Conservation (phyloP, 1,140 invertebrate species). For the Drosophila simulans region DNA sequence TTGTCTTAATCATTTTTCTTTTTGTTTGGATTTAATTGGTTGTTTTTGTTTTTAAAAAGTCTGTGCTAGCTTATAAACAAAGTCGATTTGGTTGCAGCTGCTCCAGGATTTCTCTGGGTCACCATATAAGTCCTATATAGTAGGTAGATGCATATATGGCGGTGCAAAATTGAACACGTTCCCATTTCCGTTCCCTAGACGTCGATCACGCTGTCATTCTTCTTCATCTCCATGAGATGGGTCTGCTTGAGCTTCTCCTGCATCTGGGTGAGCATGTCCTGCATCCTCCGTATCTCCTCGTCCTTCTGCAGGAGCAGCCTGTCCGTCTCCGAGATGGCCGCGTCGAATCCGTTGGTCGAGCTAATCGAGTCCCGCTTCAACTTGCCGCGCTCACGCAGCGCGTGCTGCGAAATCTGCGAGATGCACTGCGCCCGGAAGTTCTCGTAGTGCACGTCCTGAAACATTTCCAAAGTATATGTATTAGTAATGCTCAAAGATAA, state of each 20-base stretch:
- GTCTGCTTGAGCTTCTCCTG: constrained; percentile 96
- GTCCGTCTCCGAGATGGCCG: constrained; percentile 93
- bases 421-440: constrained; percentile 97
- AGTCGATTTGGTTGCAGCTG: constrained; percentile 62
- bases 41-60: constrained; percentile 8
- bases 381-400: constrained; percentile 92
- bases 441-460: constrained; percentile 95
- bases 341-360: constrained; percentile 88
- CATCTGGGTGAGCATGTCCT: constrained; percentile 98
- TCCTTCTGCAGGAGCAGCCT: constrained; percentile 95
- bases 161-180: constrained; percentile 72
- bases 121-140: constrained; percentile 33
- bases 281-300: constrained; percentile 97
- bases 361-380: constrained; percentile 94
- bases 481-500: background rate
- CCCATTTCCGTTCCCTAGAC: constrained; percentile 85
- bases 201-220: constrained; percentile 93
- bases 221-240: constrained; percentile 87
- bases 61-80: constrained; percentile 56
- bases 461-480: background rate
- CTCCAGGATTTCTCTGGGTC: constrained; percentile 29
- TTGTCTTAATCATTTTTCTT: constrained; percentile 16
- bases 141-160: constrained; percentile 38
- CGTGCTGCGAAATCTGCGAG: constrained; percentile 94
- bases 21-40: constrained; percentile 12